These are phyloP conservation scores for Elysia chlorotica DNA, from an alignment of 1,140 invertebrate genomes.

Conservation along the genomic window DNA sequence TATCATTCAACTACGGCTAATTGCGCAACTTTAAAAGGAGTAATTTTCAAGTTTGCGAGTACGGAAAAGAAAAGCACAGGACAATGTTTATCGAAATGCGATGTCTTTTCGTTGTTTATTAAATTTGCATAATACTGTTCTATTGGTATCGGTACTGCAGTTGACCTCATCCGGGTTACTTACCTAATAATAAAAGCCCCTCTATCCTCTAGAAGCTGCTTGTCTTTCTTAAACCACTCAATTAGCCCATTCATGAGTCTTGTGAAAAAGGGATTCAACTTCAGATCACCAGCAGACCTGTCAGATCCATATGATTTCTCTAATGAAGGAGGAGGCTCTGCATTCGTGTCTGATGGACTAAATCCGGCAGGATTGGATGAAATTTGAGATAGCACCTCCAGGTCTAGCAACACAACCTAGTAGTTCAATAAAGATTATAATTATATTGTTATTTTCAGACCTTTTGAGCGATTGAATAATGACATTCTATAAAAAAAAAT, in stretches of 20 bases:
- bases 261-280: constrained; percentile 73
- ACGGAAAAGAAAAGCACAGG: too few species aligned
- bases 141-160: too few species aligned
- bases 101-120: too few species aligned
- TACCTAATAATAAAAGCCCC: constrained; percentile 95
- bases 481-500: neutral
- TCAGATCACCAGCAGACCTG: neutral
- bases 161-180: too few species aligned
- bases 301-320: too few species aligned
- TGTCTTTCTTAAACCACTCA: constrained; percentile 83
- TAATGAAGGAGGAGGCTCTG: neutral
- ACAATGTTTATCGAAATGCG: too few species aligned
- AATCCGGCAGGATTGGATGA: constrained; percentile 62
- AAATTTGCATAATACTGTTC: too few species aligned
- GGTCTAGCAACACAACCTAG: constrained; percentile 81
- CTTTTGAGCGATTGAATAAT: too few species aligned
- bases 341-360: neutral
- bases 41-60: too few species aligned
- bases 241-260: constrained; percentile 88
- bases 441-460: neutral
- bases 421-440: too few species aligned
- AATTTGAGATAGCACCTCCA: constrained; percentile 90
- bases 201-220: constrained; percentile 84
- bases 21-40: too few species aligned
- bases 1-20: too few species aligned